Evolutionary conservation across 2,888 invertebrate genomes (phyloP).

Genomic region (Polydrusus tereticollis): DNA sequence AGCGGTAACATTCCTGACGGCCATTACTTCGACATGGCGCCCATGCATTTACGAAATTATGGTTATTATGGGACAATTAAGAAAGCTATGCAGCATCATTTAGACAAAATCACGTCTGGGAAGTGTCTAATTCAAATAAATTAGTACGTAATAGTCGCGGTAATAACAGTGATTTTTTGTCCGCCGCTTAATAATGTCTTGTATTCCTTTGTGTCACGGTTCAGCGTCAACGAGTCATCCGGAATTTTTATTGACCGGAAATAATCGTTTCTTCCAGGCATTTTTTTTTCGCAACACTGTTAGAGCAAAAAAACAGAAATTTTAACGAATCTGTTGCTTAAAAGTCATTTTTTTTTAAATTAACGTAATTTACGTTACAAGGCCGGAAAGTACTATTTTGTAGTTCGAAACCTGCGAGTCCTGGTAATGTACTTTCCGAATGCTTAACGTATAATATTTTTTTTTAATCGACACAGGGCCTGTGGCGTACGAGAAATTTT

Average conservation of each 20-base stretch:
- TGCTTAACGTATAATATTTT: too few species aligned
- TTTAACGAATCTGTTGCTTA: too few species aligned
- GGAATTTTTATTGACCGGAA: slow-evolving; percentile 6
- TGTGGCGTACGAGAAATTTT: too few species aligned
- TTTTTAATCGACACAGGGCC: too few species aligned
- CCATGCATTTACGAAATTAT: slow-evolving; percentile 57
- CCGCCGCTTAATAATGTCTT: slow-evolving; percentile 13
- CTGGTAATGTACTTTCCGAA: too few species aligned
- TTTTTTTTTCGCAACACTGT: neutral
- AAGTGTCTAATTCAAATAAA: slow-evolving; percentile 49
- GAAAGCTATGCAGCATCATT: slow-evolving; percentile 44
- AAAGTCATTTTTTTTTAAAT: too few species aligned
- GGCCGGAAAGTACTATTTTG: too few species aligned
- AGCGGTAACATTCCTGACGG: slow-evolving; percentile 59
- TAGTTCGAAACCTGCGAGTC: too few species aligned
- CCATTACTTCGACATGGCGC: slow-evolving; percentile 55
- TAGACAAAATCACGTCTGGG: slow-evolving; percentile 44
- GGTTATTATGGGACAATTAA: slow-evolving; percentile 52
- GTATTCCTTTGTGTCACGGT: slow-evolving; percentile 1
- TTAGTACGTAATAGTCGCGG: slow-evolving; percentile 21
- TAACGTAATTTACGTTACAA: too few species aligned
- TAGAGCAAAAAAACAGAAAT: neutral
- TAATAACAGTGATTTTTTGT: slow-evolving; percentile 28
- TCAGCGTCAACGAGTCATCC: slow-evolving; percentile 14
- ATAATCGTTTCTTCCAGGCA: neutral